These are phyloP conservation scores for Temnopleurus reevesii DNA, from an alignment of 53 echinoderm and acorn worm species.

Conservation along the genomic window DNA sequence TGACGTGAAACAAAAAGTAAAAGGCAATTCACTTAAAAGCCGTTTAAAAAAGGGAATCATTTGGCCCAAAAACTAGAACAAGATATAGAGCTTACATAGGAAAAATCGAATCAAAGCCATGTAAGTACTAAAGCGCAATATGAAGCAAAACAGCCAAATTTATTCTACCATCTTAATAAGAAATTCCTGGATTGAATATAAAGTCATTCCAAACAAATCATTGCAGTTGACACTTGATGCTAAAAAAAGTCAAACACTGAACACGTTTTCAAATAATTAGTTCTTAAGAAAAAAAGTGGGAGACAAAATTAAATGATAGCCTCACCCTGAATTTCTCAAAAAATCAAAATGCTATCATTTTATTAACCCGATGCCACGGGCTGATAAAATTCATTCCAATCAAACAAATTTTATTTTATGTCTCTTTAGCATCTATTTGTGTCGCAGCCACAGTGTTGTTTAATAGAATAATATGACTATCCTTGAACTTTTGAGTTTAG, in stretches of 20 bases:
- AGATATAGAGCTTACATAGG: no score
- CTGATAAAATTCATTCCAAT: not conserved
- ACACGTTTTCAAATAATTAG: not conserved
- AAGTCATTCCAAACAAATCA: not conserved
- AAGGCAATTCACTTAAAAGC: no score
- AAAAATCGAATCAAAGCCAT: no score
- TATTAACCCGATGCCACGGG: slow-evolving; percentile 8
- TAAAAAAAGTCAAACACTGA: not conserved
- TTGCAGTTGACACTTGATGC: no score
- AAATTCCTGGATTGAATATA: no score
- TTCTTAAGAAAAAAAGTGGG: not conserved
- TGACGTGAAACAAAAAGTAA: no score
- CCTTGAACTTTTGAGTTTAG: slow-evolving; percentile 33
- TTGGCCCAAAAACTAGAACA: no score
- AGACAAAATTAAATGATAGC: slow-evolving; percentile 5
- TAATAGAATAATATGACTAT: slow-evolving; percentile 11
- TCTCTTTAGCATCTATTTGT: slow-evolving; percentile 2
- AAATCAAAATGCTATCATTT: slow-evolving; percentile 26
- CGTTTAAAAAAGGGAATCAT: no score
- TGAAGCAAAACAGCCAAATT: no score
- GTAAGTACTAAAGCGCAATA: no score
- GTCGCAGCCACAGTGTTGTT: not conserved
- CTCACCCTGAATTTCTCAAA: not conserved
- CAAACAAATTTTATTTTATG: not conserved
- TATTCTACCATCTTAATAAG: no score